phyloP scores from a whole-genome alignment of 2,113 vertebrate species.

The Lepus timidus region DNA sequence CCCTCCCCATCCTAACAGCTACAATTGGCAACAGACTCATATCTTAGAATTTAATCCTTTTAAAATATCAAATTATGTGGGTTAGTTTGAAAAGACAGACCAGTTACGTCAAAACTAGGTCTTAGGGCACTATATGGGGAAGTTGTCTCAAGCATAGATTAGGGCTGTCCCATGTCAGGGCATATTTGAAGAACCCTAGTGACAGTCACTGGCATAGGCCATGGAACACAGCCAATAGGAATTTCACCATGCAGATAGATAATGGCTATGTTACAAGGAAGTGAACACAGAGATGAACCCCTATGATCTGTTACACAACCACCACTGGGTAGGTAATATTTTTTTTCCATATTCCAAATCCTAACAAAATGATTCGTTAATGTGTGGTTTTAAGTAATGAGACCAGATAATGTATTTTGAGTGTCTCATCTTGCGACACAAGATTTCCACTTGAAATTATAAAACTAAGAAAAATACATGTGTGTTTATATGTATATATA shows the following conservation, averaged over 20 bases:
- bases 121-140: neutral
- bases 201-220: fast-evolving
- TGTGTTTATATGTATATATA: neutral
- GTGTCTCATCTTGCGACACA: neutral
- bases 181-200: neutral
- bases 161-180: neutral
- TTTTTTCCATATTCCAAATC: neutral
- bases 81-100: neutral
- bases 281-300: neutral
- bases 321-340: neutral
- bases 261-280: neutral
- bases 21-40: neutral
- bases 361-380: neutral
- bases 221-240: neutral
- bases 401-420: neutral
- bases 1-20: fast-evolving
- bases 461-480: slow-evolving; percentile 16
- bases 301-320: neutral
- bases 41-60: neutral
- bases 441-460: slow-evolving; percentile 25
- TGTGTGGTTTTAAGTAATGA: neutral
- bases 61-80: neutral
- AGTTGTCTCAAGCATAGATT: neutral
- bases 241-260: neutral
- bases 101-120: neutral